Base-by-base conservation (phyloP, 2,113 vertebrate genomes). In the Synodontis membranacea region DNA sequence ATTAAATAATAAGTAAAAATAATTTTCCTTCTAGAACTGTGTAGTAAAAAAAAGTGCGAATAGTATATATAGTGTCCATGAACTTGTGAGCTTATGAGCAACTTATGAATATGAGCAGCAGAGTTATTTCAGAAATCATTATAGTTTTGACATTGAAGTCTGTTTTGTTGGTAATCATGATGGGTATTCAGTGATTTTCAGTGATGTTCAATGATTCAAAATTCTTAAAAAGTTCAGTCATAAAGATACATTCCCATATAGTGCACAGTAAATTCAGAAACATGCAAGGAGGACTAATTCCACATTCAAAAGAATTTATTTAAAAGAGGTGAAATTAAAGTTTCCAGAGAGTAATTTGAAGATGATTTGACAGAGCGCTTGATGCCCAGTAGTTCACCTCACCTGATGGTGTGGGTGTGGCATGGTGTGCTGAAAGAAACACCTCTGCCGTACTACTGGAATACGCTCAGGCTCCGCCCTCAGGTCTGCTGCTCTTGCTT, bases 371-470 rank as follows among this genome's bases (percentile, higher is more conserved):
- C 34, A 14, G 52, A 25, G 50, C 46, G 28, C 83, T 84, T 19
- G 62, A 58, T 19, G 50, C 1, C 15, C 34, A 81, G 39, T 64
- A 31, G 58, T 31, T 82, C 19, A 34, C 37, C n/a, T 50, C 23
- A 19, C 44, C 56, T 83, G 80, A 75, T 44, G 60, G 23, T 37
- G 62, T 79, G 62, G 54, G 23, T 82, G 56, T 70, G 54, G 37
- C 50, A 11, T 50, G 31, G 50, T 80, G 78, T 62, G 44, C 86
- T 58, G 50, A 85, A 39, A 76, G 68, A 78, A 82, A 82, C 80
- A 80, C 88, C 88, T 89, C 50, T 60, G 14, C 39, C 23, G 37
- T 50, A 82, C 82, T 64, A 52, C 80, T 83, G 75, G 84, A 44
- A 54, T 70, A 39, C 46, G 50, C n/a, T 62, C 17, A 19, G 84